phyloP scores from a whole-genome alignment of 2,113 vertebrate species.

The Jaculus jaculus region DNA sequence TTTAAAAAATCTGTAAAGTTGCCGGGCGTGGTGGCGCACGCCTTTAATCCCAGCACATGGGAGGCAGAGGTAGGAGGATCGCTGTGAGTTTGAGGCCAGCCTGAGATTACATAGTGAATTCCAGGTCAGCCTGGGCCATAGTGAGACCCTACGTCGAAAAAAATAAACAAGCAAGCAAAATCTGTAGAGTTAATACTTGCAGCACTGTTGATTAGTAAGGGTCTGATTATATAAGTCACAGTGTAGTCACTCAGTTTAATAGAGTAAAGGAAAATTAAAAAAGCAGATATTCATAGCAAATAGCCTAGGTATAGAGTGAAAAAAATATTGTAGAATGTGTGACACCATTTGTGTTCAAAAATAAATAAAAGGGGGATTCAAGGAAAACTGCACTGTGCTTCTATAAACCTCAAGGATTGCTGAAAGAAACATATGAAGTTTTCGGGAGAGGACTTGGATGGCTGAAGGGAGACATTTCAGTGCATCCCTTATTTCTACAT shows the following conservation, averaged over 20 bases:
- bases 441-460: not conserved
- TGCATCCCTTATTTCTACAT: not conserved
- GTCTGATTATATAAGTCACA: not conserved
- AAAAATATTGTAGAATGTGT: rapidly evolving
- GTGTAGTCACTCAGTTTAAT: not conserved
- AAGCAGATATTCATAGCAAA: not conserved
- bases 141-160: too few relatives aligned
- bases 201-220: not conserved
- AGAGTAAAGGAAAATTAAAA: not conserved
- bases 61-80: too few relatives aligned
- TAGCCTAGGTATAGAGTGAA: not conserved
- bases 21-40: too few relatives aligned
- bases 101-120: too few relatives aligned
- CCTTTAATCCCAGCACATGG: too few relatives aligned
- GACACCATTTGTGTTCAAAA: not conserved
- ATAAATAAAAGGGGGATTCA: not conserved
- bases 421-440: not conserved
- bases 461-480: not conserved
- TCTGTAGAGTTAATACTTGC: not conserved
- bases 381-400: not conserved
- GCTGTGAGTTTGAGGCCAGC: too few relatives aligned
- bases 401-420: not conserved
- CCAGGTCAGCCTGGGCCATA: too few relatives aligned
- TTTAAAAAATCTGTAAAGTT: too few relatives aligned
- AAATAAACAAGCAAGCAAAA: too few relatives aligned